These are phyloP conservation scores for Thereva unica DNA, from an alignment of 2,888 invertebrate species.

Conservation along the genomic window DNA sequence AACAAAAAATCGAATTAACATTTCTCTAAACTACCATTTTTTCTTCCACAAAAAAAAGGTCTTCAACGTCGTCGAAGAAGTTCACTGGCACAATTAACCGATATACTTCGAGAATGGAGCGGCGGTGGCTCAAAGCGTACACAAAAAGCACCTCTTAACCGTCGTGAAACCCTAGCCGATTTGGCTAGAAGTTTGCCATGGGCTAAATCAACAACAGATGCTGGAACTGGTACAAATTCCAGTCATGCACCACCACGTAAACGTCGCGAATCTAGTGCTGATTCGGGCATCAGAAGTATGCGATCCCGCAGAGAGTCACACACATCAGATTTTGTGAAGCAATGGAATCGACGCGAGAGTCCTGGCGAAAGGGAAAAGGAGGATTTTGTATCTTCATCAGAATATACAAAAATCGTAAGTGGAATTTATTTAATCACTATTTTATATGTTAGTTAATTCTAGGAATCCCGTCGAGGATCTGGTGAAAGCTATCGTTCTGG, in stretches of 20 bases:
- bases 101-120: conserved; percentile 86
- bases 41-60: conserved; percentile 50
- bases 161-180: conserved; percentile 86
- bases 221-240: conserved; percentile 49
- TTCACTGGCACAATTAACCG: conserved; percentile 85
- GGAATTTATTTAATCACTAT: not conserved
- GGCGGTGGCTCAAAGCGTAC: conserved; percentile 64
- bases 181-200: conserved; percentile 83
- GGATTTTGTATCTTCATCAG: conserved; percentile 44
- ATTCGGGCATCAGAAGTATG: conserved; percentile 79
- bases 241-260: conserved; percentile 64
- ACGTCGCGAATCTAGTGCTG: conserved; percentile 85
- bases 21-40: not conserved
- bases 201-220: conserved; percentile 69
- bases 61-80: conserved; percentile 76
- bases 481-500: conserved; percentile 70
- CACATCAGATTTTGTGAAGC: conserved; percentile 71
- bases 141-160: conserved; percentile 70
- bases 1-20: no score
- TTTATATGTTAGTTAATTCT: conserved; percentile 24
- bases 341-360: conserved; percentile 72
- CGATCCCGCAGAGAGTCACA: conserved; percentile 76
- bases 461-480: conserved; percentile 64
- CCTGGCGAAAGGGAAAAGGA: conserved; percentile 57
- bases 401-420: conserved; percentile 44